Evolutionary conservation across 2,888 invertebrate genomes (phyloP), one percentile per base, ranked within the genome.

Genomic region (Ophioninae sp.): DNA sequence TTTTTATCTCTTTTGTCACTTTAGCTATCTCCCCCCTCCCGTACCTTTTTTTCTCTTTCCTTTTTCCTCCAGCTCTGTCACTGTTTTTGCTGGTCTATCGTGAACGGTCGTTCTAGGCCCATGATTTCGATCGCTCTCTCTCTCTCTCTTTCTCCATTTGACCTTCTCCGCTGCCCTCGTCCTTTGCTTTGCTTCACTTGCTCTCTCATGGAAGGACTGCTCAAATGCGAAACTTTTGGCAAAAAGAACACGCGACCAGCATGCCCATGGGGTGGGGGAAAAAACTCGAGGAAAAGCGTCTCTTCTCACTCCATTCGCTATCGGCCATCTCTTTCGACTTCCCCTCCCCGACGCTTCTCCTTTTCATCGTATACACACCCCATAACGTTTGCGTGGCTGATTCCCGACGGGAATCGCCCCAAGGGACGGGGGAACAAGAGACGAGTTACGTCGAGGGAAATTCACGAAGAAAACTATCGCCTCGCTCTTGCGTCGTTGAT

Each of bases 171-270:
- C 6, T 23, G 1, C n/a, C 23, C n/a, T 23, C 68, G 30, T 30
- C 30, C 30, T 51, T 51, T 51, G 13, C 13, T 6, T 51, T 51
- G 6, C 23, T 68, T 39, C 23, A 8, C 6, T 23, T 2, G 9
- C 23, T 20, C 30, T 51, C 51, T 10, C 51, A 5, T 51, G 13
- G 17, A 51, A 51, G 6, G 5, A 51, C 17, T 13, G 17, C 51
- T 10, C 39, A 67, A 82, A 85, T 83, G 89, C 86, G 88, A 84
- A 90, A 90, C 89, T 90, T 90, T 89, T 88, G 86, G 86, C 83
- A n/a, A 86, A 88, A 9, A 67, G 30, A 64, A 64, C 51, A 75
- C 56, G 30, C 30, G 67, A 67, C 41, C 87, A 87, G 85, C 89
- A 86, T 81, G 80, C 69, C 85, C 73, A 64, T 65, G 82, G 81